phyloP scores from a whole-genome alignment of 1,140 invertebrate genomes.

The Fopius arisanus region DNA sequence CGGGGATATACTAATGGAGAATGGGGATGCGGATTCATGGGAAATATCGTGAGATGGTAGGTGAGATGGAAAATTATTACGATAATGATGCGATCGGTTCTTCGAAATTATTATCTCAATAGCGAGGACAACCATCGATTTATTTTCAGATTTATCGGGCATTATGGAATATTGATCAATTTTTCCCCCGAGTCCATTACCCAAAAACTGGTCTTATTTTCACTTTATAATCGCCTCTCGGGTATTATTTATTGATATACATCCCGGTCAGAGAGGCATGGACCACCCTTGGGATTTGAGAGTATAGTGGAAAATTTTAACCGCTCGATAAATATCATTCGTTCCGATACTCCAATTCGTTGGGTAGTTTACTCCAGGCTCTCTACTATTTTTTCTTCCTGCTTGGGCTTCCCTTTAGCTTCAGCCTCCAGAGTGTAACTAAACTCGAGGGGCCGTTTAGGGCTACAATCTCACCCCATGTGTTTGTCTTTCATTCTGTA shows the following conservation, averaged over 20 bases:
- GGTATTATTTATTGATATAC: conserved; percentile 50
- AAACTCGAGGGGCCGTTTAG: conserved; percentile 49
- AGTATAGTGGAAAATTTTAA: conserved; percentile 55
- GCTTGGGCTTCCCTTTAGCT: conserved; percentile 21
- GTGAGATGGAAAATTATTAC: neutral
- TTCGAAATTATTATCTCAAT: conserved; percentile 26
- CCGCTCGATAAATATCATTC: conserved; percentile 64
- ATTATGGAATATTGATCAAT: neutral
- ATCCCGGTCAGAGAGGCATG: conserved; percentile 37
- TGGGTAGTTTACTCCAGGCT: conserved; percentile 29
- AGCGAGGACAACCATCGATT: neutral
- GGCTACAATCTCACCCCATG: conserved; percentile 37
- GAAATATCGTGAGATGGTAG: neutral
- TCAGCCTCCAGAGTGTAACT: conserved; percentile 47
- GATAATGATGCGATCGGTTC: neutral
- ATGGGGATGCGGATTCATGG: conserved; percentile 18
- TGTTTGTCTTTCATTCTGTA: conserved; percentile 38
- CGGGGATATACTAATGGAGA: conserved; percentile 50
- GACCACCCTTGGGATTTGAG: conserved; percentile 61
- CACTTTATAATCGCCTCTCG: conserved; percentile 44
- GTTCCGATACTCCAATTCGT: conserved; percentile 60
- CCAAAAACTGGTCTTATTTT: conserved; percentile 41
- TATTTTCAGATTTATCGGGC: neutral
- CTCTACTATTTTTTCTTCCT: conserved; percentile 25
- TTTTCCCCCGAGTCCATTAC: neutral